phyloP scores from a whole-genome alignment of 2,888 invertebrate species.

The Drosophila robusta region DNA sequence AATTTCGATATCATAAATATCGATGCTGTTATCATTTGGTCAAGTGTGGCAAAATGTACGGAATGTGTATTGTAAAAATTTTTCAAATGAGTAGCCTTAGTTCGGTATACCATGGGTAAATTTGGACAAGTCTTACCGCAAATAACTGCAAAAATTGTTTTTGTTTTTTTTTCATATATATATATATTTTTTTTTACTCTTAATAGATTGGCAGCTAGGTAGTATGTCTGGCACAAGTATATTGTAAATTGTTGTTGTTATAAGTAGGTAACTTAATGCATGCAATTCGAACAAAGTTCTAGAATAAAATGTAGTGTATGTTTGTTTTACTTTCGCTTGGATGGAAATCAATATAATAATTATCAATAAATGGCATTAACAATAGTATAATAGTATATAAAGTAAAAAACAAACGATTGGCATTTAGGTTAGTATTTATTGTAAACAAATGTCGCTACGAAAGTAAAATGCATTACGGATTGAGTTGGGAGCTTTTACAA shows the following conservation, averaged over 20 bases:
- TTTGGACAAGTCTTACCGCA: slow-evolving; percentile 43
- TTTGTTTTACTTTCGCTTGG: slow-evolving; percentile 27
- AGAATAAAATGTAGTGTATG: slow-evolving; percentile 56
- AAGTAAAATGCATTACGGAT: slow-evolving; percentile 62
- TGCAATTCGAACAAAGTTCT: slow-evolving; percentile 71
- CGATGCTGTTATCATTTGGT: slow-evolving; percentile 6
- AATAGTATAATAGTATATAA: slow-evolving; percentile 33
- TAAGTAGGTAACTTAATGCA: slow-evolving; percentile 67
- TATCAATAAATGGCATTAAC: slow-evolving; percentile 61
- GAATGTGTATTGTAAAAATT: slow-evolving; percentile 3
- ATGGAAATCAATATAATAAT: slow-evolving; percentile 40
- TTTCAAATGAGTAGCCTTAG: slow-evolving; percentile 1
- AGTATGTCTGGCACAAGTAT: slow-evolving; percentile 43
- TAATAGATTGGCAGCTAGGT: slow-evolving; percentile 57
- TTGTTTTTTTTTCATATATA: not conserved
- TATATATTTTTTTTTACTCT: not conserved
- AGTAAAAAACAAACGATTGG: slow-evolving; percentile 36
- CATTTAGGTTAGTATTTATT: slow-evolving; percentile 56
- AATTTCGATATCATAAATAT: slow-evolving; percentile 13
- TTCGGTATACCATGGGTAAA: slow-evolving; percentile 5
- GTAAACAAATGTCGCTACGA: slow-evolving; percentile 54
- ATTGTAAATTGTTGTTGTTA: slow-evolving; percentile 42
- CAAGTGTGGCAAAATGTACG: slow-evolving; percentile 5
- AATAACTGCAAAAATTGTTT: slow-evolving; percentile 43
- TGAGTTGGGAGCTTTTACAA: slow-evolving; percentile 23